These are phyloP conservation scores for Gymnogyps californianus DNA, from an alignment of 2,113 vertebrate species.

Conservation along the genomic window DNA sequence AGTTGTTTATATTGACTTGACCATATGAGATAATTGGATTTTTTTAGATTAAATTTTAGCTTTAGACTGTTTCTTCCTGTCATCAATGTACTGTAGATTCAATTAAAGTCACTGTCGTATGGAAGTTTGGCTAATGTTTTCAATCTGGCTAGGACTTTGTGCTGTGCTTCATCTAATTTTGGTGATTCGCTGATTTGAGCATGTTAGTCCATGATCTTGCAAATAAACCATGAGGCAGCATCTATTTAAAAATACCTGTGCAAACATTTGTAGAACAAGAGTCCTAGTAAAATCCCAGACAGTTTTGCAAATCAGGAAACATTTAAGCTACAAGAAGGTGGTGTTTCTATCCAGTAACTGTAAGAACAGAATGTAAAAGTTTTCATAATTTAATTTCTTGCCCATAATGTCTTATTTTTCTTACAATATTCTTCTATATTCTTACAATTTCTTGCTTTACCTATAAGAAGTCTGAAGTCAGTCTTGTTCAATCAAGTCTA, in stretches of 20 bases:
- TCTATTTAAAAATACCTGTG: not conserved
- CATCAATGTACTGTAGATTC: not conserved
- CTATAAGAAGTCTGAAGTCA: not conserved
- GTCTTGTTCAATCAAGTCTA: not conserved
- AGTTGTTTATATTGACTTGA: not conserved
- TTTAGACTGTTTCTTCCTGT: not conserved
- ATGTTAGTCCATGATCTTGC: not conserved
- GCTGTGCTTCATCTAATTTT: not conserved
- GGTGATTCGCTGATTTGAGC: not conserved
- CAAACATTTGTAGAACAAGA: not conserved
- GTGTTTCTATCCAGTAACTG: not conserved
- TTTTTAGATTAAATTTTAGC: not conserved
- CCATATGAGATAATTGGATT: not conserved
- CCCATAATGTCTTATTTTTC: not conserved
- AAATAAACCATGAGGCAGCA: not conserved
- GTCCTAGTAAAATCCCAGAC: not conserved
- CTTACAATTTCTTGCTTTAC: not conserved
- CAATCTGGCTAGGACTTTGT: not conserved
- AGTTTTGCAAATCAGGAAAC: not conserved
- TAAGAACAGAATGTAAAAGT: not conserved
- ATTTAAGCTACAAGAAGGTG: not conserved
- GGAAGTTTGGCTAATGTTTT: not conserved
- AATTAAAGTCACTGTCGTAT: not conserved
- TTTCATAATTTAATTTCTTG: not conserved
- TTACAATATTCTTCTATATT: not conserved